Conservation (phyloP, 64 coral and sea anemone species). For the Stylophora pistillata region DNA sequence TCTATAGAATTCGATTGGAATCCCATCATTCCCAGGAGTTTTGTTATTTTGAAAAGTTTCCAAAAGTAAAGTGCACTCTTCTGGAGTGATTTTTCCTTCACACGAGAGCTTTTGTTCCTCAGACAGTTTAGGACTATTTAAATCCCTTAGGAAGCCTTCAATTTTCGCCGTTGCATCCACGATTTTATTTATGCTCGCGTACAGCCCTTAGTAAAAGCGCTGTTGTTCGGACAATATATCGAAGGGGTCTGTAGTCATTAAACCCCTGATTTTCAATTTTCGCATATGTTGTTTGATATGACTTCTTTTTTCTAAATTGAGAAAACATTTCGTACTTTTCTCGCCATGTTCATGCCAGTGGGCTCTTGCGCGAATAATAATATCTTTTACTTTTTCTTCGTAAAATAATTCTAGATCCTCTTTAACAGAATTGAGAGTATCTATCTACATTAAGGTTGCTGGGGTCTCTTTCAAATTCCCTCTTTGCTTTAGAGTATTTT, state of each 20-base stretch:
- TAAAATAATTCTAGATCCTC: background rate
- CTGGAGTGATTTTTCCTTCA: constrained; percentile 3
- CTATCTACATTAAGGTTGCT: background rate
- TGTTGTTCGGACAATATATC: background rate
- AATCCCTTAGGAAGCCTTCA: background rate
- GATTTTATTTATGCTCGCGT: no score
- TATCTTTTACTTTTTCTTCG: background rate
- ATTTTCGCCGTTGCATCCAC: no score
- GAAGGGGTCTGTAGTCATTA: background rate
- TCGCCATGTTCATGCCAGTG: constrained; percentile 9
- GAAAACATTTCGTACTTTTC: constrained; percentile 20
- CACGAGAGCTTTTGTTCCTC: background rate
- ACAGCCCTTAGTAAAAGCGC: background rate
- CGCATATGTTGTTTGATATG: constrained; percentile 8
- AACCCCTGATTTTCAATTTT: background rate
- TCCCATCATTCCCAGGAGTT: constrained; percentile 38
- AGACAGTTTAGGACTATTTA: background rate
- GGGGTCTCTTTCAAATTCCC: background rate
- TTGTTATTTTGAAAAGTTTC: constrained; percentile 31
- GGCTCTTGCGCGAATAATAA: background rate
- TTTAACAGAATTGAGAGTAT: background rate
- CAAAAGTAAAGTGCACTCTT: background rate
- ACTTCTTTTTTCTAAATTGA: constrained; percentile 25
- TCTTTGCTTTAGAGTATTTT: background rate
- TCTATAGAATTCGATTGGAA: constrained; percentile 54